These are phyloP conservation scores for Apoderus coryli DNA, from an alignment of 2,888 invertebrate genomes.

Conservation along the genomic window DNA sequence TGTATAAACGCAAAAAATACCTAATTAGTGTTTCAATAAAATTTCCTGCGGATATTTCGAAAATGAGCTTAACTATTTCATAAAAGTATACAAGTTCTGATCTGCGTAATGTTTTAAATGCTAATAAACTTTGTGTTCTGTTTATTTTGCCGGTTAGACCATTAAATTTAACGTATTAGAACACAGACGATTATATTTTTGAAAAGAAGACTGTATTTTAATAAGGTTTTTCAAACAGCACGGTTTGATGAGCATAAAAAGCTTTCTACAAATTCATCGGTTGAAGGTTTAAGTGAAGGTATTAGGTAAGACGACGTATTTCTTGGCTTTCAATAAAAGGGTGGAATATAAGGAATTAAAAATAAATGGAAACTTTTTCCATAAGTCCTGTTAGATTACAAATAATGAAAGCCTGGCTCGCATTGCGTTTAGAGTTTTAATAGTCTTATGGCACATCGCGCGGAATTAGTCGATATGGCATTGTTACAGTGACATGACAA, in stretches of 20 bases:
- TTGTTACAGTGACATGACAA: no score
- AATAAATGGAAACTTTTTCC: constrained; percentile 37
- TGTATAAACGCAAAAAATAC: no score
- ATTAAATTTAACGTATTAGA: no score
- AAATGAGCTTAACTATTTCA: no score
- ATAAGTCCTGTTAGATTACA: constrained; percentile 35
- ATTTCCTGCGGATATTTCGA: no score
- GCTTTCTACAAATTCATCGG: constrained; percentile 22
- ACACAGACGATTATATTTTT: no score
- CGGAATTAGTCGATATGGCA: constrained; percentile 32
- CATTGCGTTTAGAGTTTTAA: constrained; percentile 36
- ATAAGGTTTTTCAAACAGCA: constrained; percentile 18
- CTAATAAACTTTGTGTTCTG: no score
- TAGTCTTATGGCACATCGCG: constrained; percentile 34
- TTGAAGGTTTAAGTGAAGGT: constrained; percentile 22
- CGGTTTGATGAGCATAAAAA: constrained; percentile 22
- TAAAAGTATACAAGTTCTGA: no score
- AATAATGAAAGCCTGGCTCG: constrained; percentile 34
- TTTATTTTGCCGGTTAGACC: no score
- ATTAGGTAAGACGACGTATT: constrained; percentile 26
- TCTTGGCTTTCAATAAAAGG: constrained; percentile 33
- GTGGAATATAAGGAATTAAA: constrained; percentile 35
- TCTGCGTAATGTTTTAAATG: no score
- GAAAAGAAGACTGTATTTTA: no score
- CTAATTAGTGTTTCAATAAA: no score